A percentile compares a stretch with the other conserved stretches of the same genome.
Conservation (phyloP, 2,113 vertebrate species). For the Leucopternis melanops region DNA sequence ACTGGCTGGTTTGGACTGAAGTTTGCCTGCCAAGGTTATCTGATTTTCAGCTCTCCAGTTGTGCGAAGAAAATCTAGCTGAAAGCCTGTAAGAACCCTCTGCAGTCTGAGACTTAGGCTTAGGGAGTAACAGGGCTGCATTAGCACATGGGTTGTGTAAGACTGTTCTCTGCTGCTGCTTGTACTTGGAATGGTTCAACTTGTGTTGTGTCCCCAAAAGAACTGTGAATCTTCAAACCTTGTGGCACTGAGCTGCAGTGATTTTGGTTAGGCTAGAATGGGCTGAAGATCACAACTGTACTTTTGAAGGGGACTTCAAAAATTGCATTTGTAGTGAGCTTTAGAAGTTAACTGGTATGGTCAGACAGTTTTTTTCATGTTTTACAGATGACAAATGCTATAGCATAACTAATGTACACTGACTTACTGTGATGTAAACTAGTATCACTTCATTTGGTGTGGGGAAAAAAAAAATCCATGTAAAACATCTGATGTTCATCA, state of each 20-base stretch:
- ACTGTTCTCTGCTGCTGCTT: not conserved
- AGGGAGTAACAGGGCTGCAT: not conserved
- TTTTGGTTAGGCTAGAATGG: not conserved
- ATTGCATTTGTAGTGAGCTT: not conserved
- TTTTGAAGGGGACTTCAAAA: not conserved
- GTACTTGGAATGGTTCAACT: not conserved
- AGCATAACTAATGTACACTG: not conserved
- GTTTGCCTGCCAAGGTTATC: not conserved
- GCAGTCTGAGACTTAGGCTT: fast-evolving
- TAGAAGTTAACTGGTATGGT: not conserved
- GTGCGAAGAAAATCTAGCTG: fast-evolving
- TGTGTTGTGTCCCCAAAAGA: not conserved
- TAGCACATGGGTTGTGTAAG: fast-evolving
- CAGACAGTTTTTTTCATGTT: not conserved
- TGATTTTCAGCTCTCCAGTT: not conserved
- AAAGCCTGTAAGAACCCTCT: not conserved
- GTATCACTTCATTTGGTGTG: not conserved
- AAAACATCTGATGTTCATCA: not conserved
- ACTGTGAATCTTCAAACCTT: not conserved
- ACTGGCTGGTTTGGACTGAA: not conserved
- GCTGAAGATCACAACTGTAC: not conserved
- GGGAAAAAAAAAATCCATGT: not conserved
- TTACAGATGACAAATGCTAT: not conserved
- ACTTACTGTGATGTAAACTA: not conserved
- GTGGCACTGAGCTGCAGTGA: not conserved